Percentiles rank a stretch among this genome's conserved stretches.
Conservation (phyloP, 2,797 vertebrate species). For the Artibeus lituratus region DNA sequence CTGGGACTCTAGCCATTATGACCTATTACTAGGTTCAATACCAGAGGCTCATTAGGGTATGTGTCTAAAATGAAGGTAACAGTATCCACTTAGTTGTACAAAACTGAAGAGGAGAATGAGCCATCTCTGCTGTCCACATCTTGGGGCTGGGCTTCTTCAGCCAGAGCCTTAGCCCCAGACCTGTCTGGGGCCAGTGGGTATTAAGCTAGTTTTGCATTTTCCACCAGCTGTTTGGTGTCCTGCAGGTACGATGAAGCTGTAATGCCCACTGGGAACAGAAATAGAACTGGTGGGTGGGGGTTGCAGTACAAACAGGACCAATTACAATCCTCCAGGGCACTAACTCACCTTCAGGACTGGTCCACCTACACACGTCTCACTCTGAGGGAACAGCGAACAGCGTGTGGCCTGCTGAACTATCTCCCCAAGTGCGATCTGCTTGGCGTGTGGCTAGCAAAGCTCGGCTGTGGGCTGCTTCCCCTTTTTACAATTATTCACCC, state of each 20-base stretch:
- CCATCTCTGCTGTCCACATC: neutral
- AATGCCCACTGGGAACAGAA: neutral
- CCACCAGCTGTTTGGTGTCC: neutral
- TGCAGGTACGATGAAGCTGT: neutral
- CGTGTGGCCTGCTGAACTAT: neutral
- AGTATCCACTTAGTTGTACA: neutral
- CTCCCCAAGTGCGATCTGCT: neutral
- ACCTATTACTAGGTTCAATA: neutral
- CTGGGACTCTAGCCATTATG: neutral
- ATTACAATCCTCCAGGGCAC: neutral
- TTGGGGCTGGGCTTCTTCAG: accelerated
- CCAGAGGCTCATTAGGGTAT: neutral
- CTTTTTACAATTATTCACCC: neutral
- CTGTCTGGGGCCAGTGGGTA: neutral
- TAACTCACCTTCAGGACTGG: neutral
- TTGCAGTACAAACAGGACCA: neutral
- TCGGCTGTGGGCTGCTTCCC: neutral
- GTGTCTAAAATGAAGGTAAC: neutral
- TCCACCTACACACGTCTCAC: neutral
- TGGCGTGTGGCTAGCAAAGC: neutral
- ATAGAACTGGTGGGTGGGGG: neutral
- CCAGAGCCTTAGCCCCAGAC: neutral
- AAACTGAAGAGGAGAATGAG: neutral
- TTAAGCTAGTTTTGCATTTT: neutral
- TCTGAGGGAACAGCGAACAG: neutral